Base-by-base conservation (phyloP, 37 sponge, comb jelly and placozoan genomes). In the Halisarca cf. caerulea region DNA sequence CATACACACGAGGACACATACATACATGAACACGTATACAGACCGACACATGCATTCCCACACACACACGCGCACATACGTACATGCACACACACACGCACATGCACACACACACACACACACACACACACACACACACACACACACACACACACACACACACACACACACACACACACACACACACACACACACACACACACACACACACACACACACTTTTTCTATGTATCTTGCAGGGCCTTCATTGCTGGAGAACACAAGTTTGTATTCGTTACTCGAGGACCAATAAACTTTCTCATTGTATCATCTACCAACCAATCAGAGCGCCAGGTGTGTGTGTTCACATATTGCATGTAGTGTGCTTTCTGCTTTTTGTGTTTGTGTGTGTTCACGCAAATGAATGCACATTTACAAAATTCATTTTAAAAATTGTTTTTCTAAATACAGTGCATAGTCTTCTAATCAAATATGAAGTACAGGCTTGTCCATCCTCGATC, bases 201-300 rank as follows among this genome's bases (percentile, higher is more conserved):
- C 75, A 73, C 75, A 73, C 47, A 77, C 78, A 77, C 47, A 15
- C 69, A n/a, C 61, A 55, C 58, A 80, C 11, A 34, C 8, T n/a
- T 4, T 34, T 41, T 58, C 21, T 55, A 23, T 69, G 11, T 38
- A n/a, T 62, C n/a, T 8, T 43, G 24, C 40, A 88, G 94, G 57
- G 82, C 82, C 54, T 80, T 97, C 33, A 61, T 87, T 25, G 90
- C 96, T 41, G 90, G 94, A 0, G 74, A 82, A 0, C 94, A 92
- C 37, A 53, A 88, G 82, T 88, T 95, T 83, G 96, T 95, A 68
- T 97, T 97, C 73, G 36, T 89, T 45, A 59, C 55, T 57, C 71
- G 79, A 60, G 84, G 84, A 37, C 96, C 90, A 32, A 83, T 97
- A 23, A 82, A 91, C 14, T 80, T 95, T 18, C 93, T 95, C 8